phyloP scores from a whole-genome alignment of 2,888 invertebrate species.

The Amphimallon solstitiale region DNA sequence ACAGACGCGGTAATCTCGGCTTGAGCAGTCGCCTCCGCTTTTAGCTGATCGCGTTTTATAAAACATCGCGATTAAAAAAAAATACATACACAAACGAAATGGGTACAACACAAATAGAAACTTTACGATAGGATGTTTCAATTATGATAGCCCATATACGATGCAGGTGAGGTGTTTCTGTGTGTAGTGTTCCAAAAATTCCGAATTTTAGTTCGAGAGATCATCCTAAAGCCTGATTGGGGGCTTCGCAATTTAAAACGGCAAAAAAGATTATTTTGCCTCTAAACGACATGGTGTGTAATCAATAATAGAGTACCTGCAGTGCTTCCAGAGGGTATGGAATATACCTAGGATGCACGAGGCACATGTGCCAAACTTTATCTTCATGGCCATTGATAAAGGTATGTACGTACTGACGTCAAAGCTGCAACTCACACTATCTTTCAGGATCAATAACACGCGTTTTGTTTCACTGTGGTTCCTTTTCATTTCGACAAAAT shows the following conservation, averaged over 20 bases:
- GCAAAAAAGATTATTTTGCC: constrained; percentile 20
- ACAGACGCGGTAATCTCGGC: constrained; percentile 35
- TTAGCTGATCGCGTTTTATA: constrained; percentile 22
- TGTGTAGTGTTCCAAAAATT: constrained; percentile 34
- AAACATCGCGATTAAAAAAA: constrained; percentile 44
- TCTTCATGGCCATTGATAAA: constrained; percentile 64
- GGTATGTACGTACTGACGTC: constrained; percentile 57
- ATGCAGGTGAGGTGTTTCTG: constrained; percentile 43
- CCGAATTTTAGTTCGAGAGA: too few relatives aligned
- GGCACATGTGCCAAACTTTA: constrained; percentile 61
- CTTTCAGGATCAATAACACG: constrained; percentile 45
- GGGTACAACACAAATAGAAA: constrained; percentile 53
- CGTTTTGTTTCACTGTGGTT: background rate
- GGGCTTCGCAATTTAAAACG: constrained; percentile 1
- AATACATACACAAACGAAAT: constrained; percentile 46
- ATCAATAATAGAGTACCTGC: constrained; percentile 45
- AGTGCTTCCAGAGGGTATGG: constrained; percentile 45
- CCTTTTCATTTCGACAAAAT: background rate
- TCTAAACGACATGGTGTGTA: constrained; percentile 44
- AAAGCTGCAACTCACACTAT: constrained; percentile 47
- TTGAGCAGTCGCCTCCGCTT: constrained; percentile 26
- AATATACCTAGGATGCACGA: constrained; percentile 55
- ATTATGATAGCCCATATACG: constrained; percentile 49
- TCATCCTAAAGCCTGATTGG: constrained; percentile 20
- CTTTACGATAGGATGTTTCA: constrained; percentile 52